A percentile compares a stretch with the other conserved stretches of the same genome.
Evolutionary conservation across 2,113 vertebrate genomes (phyloP).

Genomic region (Coptodon bakossiorum): DNA sequence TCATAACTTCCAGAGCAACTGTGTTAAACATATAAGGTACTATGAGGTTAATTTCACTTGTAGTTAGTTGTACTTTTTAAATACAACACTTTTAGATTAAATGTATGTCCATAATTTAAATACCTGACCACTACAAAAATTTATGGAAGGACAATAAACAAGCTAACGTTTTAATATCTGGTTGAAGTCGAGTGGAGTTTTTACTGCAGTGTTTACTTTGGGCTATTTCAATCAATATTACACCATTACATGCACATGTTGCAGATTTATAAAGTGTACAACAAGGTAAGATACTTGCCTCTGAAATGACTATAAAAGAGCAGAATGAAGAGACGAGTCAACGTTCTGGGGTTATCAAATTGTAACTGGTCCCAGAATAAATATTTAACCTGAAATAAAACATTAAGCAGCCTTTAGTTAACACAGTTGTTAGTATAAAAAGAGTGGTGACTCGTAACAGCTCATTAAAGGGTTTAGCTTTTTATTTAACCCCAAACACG

Average conservation of each 20-base stretch:
- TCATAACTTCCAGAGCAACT: neutral
- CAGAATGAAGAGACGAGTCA: fast-evolving
- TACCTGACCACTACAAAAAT: neutral
- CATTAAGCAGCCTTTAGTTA: neutral
- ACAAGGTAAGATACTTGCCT: neutral
- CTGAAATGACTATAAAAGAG: neutral
- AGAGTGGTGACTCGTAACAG: neutral
- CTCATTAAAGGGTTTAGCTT: neutral
- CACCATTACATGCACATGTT: neutral
- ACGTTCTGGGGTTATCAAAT: neutral
- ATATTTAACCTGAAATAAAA: neutral
- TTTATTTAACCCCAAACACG: neutral
- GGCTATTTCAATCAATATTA: neutral
- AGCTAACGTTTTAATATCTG: neutral
- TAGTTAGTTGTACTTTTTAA: neutral
- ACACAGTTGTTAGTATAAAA: neutral
- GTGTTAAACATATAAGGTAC: neutral
- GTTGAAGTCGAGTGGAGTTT: neutral
- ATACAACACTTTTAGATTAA: neutral
- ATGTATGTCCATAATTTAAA: neutral
- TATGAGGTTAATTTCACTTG: fast-evolving
- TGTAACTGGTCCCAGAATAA: neutral
- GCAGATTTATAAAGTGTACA: neutral
- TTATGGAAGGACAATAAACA: neutral
- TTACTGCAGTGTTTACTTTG: neutral